Conservation (phyloP, 2,797 vertebrate species). For the Hemibagrus guttatus region DNA sequence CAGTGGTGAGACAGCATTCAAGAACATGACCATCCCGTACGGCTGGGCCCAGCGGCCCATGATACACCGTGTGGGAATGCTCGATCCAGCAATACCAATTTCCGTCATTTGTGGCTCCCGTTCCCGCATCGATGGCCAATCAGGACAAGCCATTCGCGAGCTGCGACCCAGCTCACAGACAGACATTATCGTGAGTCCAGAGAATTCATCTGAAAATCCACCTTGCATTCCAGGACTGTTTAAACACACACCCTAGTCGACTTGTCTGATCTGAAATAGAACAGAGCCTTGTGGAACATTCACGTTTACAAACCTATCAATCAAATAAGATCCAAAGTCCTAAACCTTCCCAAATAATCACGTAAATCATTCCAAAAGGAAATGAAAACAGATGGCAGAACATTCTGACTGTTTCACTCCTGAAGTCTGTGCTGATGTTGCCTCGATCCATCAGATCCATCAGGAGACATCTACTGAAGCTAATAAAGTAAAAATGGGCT, state of each 20-base stretch:
- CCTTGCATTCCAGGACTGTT: not conserved
- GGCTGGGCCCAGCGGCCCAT: constrained; percentile 93
- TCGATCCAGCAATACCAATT: constrained; percentile 83
- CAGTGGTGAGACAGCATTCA: constrained; percentile 93
- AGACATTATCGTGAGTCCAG: constrained; percentile 81
- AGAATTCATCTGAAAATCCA: not conserved
- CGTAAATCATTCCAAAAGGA: not conserved
- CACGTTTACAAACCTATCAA: not conserved
- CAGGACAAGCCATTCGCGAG: constrained; percentile 84
- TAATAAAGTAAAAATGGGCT: not conserved
- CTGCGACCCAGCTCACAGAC: constrained; percentile 81
- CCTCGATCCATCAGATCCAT: not conserved
- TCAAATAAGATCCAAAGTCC: not conserved
- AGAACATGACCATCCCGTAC: constrained; percentile 92
- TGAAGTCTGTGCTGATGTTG: not conserved
- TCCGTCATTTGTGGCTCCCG: constrained; percentile 92
- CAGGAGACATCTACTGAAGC: not conserved
- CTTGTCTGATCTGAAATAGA: not conserved
- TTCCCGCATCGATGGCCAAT: constrained; percentile 90
- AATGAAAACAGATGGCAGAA: not conserved
- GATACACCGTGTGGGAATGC: constrained; percentile 81
- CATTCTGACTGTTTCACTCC: not conserved
- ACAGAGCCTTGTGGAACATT: not conserved
- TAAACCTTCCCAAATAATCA: not conserved
- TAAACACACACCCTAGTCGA: not conserved